Conservation (phyloP, 2,797 vertebrate genomes). For the Spondyliosoma cantharus region DNA sequence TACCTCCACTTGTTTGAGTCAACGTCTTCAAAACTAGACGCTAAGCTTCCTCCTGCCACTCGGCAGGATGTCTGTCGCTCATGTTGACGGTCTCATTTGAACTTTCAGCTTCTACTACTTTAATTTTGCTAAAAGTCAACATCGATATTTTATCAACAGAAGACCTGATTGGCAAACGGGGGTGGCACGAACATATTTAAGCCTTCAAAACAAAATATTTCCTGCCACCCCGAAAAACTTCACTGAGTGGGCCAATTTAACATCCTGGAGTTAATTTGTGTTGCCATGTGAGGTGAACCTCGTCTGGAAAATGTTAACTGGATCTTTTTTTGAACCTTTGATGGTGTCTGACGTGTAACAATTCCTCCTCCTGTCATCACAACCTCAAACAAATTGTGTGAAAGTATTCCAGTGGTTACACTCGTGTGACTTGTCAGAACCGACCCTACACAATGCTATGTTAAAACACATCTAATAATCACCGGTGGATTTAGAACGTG, state of each 20-base stretch:
- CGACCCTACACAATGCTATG: conserved; percentile 64
- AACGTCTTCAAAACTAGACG: conserved; percentile 34
- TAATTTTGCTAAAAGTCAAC: conserved; percentile 24
- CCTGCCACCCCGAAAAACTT: conserved; percentile 70
- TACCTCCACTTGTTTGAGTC: conserved; percentile 45
- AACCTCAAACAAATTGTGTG: conserved; percentile 45
- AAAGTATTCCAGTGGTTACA: conserved; percentile 71
- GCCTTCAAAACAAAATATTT: conserved; percentile 78
- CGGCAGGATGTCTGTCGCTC: conserved; percentile 42
- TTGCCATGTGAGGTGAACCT: conserved; percentile 55
- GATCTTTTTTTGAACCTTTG: conserved; percentile 39
- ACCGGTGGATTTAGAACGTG: conserved; percentile 69
- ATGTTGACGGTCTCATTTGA: no score
- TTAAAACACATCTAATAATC: conserved; percentile 71
- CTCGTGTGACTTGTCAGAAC: conserved; percentile 58
- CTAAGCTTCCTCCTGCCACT: conserved; percentile 38
- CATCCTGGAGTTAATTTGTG: conserved; percentile 43
- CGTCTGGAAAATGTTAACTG: conserved; percentile 44
- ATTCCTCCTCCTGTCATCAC: conserved; percentile 53
- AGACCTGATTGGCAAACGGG: conserved; percentile 62
- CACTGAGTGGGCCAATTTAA: conserved; percentile 50
- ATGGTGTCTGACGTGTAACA: conserved; percentile 47
- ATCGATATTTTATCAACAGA: conserved; percentile 36
- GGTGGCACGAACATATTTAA: conserved; percentile 76
- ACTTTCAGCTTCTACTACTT: background rate